Evolutionary conservation across 2,113 vertebrate species (phyloP).

Genomic region (Sebastes fasciatus): DNA sequence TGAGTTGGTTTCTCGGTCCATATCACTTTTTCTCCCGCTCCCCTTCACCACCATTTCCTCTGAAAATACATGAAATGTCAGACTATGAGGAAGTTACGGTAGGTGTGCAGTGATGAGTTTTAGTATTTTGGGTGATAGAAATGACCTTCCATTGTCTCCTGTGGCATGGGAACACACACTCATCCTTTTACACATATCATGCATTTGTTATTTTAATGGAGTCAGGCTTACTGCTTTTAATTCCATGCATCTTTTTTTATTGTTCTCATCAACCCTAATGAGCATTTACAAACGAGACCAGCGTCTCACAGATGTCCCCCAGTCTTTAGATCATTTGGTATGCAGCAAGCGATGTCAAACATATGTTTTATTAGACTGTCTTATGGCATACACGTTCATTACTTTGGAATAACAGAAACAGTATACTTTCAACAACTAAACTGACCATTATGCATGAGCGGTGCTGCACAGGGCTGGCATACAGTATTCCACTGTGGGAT

Average conservation of each 20-base stretch:
- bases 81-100: conserved; percentile 14
- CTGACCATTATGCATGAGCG: conserved; percentile 34
- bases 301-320: conserved; percentile 2
- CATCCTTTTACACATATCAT: conserved; percentile 39
- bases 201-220: conserved; percentile 10
- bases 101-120: conserved; percentile 6
- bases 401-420: conserved; percentile 18
- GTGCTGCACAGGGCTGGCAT: conserved; percentile 28
- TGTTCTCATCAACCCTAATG: conserved; percentile 18
- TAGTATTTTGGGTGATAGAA: conserved; percentile 16
- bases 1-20: conserved; percentile 77
- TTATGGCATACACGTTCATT: not conserved
- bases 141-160: conserved; percentile 24
- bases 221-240: conserved; percentile 18
- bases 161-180: conserved; percentile 13
- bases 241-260: conserved; percentile 19
- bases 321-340: conserved; percentile 4
- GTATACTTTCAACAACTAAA: conserved; percentile 23
- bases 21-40: not conserved
- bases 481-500: conserved; percentile 70
- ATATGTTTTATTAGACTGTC: not conserved
- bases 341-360: conserved; percentile 14
- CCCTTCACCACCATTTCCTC: conserved; percentile 21
- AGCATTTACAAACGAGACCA: conserved; percentile 8
- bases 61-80: conserved; percentile 16